A percentile compares a stretch with the other conserved stretches of the same genome.
Evolutionary conservation across 2,113 vertebrate genomes (phyloP).

Genomic region (Mixornis gularis): DNA sequence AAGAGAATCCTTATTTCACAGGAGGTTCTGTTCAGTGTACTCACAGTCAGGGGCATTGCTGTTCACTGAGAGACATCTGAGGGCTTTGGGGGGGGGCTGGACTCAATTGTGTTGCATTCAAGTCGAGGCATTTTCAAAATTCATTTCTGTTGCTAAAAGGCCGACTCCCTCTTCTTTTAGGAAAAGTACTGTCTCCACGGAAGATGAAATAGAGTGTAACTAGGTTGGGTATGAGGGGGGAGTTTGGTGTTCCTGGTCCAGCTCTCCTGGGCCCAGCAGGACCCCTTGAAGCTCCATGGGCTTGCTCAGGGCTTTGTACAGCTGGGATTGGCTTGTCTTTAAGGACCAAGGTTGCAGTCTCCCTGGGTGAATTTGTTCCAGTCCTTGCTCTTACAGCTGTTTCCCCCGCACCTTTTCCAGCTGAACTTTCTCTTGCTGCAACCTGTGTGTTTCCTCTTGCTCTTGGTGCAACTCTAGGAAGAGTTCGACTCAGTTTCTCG

Average conservation of each 20-base stretch:
- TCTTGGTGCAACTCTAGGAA: neutral
- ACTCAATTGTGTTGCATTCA: neutral
- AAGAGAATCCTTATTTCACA: neutral
- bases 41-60: neutral
- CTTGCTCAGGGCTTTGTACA: neutral
- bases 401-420: rapidly evolving
- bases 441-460: neutral
- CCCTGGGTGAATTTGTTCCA: neutral
- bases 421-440: neutral
- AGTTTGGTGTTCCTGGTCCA: neutral
- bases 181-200: neutral
- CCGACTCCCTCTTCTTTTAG: neutral
- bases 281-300: neutral
- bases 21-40: neutral
- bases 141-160: neutral
- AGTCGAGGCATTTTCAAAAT: neutral
- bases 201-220: neutral
- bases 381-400: neutral
- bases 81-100: neutral
- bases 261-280: neutral
- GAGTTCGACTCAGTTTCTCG: neutral
- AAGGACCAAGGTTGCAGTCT: neutral
- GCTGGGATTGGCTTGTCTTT: neutral
- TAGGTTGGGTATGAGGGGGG: neutral
- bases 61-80: neutral